Conservation (phyloP, 2,113 vertebrate genomes). For the Paramormyrops kingsleyae region DNA sequence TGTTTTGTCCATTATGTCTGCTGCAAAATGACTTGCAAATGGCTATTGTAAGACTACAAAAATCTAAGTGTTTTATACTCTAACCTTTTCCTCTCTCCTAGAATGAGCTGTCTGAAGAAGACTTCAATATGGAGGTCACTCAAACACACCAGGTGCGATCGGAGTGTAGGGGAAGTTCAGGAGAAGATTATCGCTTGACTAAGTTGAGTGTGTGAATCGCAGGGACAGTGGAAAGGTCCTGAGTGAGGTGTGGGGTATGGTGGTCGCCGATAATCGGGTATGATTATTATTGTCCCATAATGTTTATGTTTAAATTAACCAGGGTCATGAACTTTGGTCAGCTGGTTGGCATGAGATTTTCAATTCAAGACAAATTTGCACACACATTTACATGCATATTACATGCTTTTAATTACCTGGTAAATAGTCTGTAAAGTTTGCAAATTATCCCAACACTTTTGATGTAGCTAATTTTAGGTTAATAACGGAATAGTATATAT, state of each 20-base stretch:
- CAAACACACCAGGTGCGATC: slow-evolving; percentile 55
- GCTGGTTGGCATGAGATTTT: not conserved
- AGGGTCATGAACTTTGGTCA: no score
- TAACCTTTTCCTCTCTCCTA: slow-evolving; percentile 23
- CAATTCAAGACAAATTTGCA: not conserved
- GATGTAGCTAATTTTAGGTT: no score
- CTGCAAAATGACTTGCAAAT: not conserved
- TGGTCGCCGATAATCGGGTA: not conserved
- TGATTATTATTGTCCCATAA: not conserved
- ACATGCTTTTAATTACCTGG: no score
- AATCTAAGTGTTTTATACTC: not conserved
- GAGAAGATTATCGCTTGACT: not conserved
- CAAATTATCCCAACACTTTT: no score
- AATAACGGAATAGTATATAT: no score
- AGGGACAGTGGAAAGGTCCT: not conserved
- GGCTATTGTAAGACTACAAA: not conserved
- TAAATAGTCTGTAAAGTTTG: no score
- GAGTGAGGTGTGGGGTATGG: not conserved
- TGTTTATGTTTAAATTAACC: not conserved
- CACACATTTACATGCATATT: no score
- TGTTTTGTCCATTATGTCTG: not conserved
- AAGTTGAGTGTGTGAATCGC: not conserved
- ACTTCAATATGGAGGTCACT: slow-evolving; percentile 53
- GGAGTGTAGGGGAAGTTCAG: not conserved
- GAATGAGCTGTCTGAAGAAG: slow-evolving; percentile 53